phyloP scores from a whole-genome alignment of 1,140 invertebrate genomes.

The Lordiphosa clarofinis region DNA sequence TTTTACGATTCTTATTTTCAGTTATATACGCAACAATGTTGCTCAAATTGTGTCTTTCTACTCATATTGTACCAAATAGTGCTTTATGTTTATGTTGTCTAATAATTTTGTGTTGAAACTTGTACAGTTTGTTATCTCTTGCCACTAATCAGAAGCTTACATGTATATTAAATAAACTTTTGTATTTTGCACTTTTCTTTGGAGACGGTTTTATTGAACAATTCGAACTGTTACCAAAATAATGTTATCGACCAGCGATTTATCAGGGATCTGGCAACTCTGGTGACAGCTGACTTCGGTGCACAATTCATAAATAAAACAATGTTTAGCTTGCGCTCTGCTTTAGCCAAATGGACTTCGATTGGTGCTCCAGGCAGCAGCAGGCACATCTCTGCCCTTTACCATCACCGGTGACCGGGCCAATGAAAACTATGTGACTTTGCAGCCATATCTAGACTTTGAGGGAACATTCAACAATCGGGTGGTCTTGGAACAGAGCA shows the following conservation, averaged over 20 bases:
- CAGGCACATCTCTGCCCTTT: constrained; percentile 82
- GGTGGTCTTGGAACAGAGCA: constrained; percentile 80
- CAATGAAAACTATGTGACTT: constrained; percentile 81
- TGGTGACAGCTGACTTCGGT: constrained; percentile 18
- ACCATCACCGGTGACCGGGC: constrained; percentile 83
- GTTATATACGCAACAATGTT: constrained; percentile 9
- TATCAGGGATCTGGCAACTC: constrained; percentile 18
- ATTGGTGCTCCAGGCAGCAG: constrained; percentile 2
- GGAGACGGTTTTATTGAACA: neutral
- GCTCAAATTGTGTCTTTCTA: constrained; percentile 15
- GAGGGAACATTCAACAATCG: constrained; percentile 80
- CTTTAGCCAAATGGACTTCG: constrained; percentile 6
- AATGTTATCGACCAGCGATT: neutral
- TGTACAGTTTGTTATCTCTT: constrained; percentile 29
- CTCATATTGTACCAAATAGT: constrained; percentile 17
- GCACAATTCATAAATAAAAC: constrained; percentile 14
- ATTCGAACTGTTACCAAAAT: neutral
- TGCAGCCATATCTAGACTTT: constrained; percentile 83
- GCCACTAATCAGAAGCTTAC: constrained; percentile 12
- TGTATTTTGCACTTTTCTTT: neutral
- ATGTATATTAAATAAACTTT: constrained; percentile 30
- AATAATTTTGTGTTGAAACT: constrained; percentile 28
- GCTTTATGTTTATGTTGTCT: constrained; percentile 19
- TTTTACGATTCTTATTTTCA: constrained; percentile 4
- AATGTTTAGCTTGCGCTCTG: constrained; percentile 38